Evolutionary conservation across 2,113 vertebrate species (phyloP).

Genomic region (Lepisosteus oculatus): DNA sequence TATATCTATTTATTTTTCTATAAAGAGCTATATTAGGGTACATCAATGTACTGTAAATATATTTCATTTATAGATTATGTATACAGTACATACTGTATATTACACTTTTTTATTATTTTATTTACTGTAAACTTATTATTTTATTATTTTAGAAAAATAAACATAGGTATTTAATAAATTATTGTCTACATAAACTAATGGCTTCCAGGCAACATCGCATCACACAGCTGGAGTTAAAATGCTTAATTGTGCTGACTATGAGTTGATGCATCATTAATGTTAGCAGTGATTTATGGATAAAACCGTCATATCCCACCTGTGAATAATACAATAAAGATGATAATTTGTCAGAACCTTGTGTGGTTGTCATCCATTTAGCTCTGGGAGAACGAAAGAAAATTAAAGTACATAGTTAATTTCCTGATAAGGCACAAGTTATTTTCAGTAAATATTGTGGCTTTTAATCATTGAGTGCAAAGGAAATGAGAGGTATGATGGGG

Average conservation of each 20-base stretch:
- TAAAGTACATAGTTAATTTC: conserved; percentile 35
- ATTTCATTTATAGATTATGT: too few relatives aligned
- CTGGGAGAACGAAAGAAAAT: conserved; percentile 26
- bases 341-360: conserved; percentile 41
- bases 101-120: background rate
- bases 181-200: conserved; percentile 8
- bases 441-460: conserved; percentile 54
- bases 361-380: conserved; percentile 33
- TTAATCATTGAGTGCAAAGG: conserved; percentile 46
- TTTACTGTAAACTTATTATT: background rate
- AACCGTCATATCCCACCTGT: conserved; percentile 54
- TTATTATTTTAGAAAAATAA: conserved; percentile 19
- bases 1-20: too few relatives aligned
- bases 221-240: conserved; percentile 47
- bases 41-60: too few relatives aligned
- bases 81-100: too few relatives aligned
- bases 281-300: conserved; percentile 63
- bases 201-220: conserved; percentile 37
- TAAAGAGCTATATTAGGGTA: too few relatives aligned
- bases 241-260: conserved; percentile 56
- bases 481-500: conserved; percentile 33
- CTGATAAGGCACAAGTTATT: conserved; percentile 30
- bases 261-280: conserved; percentile 60
- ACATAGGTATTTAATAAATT: conserved; percentile 42
- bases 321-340: conserved; percentile 55